These are phyloP conservation scores for Ceratosolen solmsi DNA, from an alignment of 1,140 invertebrate genomes.

Conservation along the genomic window DNA sequence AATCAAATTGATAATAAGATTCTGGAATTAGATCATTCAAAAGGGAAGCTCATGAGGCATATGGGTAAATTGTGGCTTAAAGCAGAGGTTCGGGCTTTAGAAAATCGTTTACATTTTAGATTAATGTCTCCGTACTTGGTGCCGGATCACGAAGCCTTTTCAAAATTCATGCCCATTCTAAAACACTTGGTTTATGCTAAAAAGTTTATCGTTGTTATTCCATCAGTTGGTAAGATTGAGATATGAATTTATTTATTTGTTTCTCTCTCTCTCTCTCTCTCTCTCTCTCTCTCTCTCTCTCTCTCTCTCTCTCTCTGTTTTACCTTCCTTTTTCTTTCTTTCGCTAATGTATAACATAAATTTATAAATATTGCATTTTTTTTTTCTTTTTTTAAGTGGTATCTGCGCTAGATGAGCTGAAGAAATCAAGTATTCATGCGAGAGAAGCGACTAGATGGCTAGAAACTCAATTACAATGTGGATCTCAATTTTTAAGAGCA, in stretches of 20 bases:
- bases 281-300: too few species aligned
- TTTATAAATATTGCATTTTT: neutral
- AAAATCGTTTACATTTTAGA: slow-evolving; percentile 72
- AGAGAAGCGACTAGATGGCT: slow-evolving; percentile 93
- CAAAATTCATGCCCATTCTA: slow-evolving; percentile 81
- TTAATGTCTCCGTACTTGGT: slow-evolving; percentile 84
- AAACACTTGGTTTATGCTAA: slow-evolving; percentile 84
- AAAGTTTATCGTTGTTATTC: slow-evolving; percentile 87
- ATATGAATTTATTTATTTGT: neutral
- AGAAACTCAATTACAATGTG: slow-evolving; percentile 87
- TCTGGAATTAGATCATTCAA: slow-evolving; percentile 59
- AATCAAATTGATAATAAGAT: slow-evolving; percentile 51
- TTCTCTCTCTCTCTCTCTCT: too few species aligned
- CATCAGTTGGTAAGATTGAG: slow-evolving; percentile 79
- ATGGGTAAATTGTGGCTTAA: slow-evolving; percentile 86
- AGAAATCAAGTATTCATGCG: slow-evolving; percentile 84
- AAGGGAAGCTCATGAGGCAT: slow-evolving; percentile 77
- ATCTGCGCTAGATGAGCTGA: slow-evolving; percentile 88
- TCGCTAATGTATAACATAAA: slow-evolving; percentile 32
- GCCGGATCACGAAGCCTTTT: slow-evolving; percentile 81
- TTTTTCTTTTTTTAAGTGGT: slow-evolving; percentile 80
- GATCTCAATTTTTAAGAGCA: slow-evolving; percentile 86
- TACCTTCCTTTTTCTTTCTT: too few species aligned
- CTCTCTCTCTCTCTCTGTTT: too few species aligned
- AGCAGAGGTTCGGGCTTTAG: slow-evolving; percentile 82